Evolutionary conservation across 2,888 invertebrate genomes (phyloP), one percentile per base, ranked within the genome.

Genomic region (Poecilobothrus nobilitatus): DNA sequence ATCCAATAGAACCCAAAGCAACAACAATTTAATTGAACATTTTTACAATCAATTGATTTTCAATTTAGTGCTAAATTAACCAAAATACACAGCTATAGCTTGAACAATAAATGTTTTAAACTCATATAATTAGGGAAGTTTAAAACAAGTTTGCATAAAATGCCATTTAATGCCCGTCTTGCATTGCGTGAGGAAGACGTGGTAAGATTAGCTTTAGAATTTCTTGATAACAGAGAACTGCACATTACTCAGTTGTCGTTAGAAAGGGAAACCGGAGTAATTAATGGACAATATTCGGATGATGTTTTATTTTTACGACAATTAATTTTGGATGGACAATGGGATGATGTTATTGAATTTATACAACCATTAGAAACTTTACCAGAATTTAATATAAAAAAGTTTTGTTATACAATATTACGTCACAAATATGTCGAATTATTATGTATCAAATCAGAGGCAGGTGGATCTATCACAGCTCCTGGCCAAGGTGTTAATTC

Each of bases 281-380:
- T 95, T 79, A 96, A 96, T 82, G 95, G 95, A 69, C 89, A 91
- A 78, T 96, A 89, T 81, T 94, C 95, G 18, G 95, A 97, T 81
- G 97, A 97, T 82, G 90, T 95, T 62, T 86, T 97, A 66, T 97
- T 97, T 82, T 85, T 97, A 22, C 87, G 97, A 21, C 96, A 97
- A 82, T 87, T 97, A 68, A 95, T 97, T 74, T 87, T 97, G 68
- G 97, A 97, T 81, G 97, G 97, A 21, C 95, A 97, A 83, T 97
- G 97, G 97, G 97, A 97, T 82, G 96, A 97, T 80, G 96, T 94
- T 1, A 84, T 96, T 71, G 96, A 97, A 80, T 97, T 97, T 82
- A 92, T 97, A 71, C 95, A 97, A 83, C 97, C 97, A 0, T 84
- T 97, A 68, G 91, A 92, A 78, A 88, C 90, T 12, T 82, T 91